Evolutionary conservation across 2,888 invertebrate species (phyloP).

Genomic region (Blastobasis lacticolella): DNA sequence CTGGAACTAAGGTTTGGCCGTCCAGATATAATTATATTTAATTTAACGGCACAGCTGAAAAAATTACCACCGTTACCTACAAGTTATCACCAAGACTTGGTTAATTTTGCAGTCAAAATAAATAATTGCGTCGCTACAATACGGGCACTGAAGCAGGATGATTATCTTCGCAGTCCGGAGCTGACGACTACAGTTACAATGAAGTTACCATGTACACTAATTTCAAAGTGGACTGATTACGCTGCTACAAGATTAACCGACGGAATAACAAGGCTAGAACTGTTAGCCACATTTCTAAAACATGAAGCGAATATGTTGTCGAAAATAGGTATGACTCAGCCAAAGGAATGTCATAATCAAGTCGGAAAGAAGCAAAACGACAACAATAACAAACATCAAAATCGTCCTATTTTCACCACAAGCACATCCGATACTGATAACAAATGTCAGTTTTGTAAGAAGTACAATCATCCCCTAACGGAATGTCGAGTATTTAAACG

Average conservation of each 20-base stretch:
- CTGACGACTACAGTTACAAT: constrained; percentile 1
- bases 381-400: background rate
- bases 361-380: background rate
- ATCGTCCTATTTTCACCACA: constrained; percentile 1
- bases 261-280: constrained; percentile 6
- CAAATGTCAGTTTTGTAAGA: constrained; percentile 6
- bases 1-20: constrained; percentile 8
- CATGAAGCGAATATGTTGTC: constrained; percentile 8
- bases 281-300: constrained; percentile 13
- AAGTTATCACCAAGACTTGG: constrained; percentile 3
- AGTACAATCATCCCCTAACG: background rate
- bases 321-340: constrained; percentile 1
- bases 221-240: constrained; percentile 13
- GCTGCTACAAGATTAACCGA: constrained; percentile 6
- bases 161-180: constrained; percentile 6
- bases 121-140: constrained; percentile 6
- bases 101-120: constrained; percentile 4
- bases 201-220: constrained; percentile 9
- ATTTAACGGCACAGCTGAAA: constrained; percentile 6
- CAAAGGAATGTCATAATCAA: background rate
- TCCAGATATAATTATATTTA: constrained; percentile 8
- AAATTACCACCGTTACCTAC: constrained; percentile 8
- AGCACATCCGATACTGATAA: background rate
- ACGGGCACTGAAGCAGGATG: constrained; percentile 1
- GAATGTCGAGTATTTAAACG: constrained; percentile 13